phyloP scores from a whole-genome alignment of 2,113 vertebrate genomes.

The Australoheros scitulus region DNA sequence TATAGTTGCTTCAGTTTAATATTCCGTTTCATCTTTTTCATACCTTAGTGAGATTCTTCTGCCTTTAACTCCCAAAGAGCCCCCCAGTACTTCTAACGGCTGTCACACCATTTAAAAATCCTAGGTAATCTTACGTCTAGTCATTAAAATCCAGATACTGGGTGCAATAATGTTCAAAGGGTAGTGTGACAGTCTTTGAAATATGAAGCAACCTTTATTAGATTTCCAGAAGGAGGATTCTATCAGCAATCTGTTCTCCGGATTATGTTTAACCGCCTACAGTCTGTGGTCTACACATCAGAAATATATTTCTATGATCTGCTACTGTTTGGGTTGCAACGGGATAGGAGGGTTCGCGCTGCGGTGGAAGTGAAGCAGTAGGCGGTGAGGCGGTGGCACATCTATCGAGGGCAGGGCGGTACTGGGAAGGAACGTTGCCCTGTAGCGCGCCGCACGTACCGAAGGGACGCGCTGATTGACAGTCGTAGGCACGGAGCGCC shows the following conservation, averaged over 20 bases:
- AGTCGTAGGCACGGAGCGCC: conserved; percentile 62
- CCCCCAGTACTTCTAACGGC: not conserved
- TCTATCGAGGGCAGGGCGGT: conserved; percentile 52
- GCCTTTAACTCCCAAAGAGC: not conserved
- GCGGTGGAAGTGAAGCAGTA: conserved; percentile 28
- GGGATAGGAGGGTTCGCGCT: conserved; percentile 44
- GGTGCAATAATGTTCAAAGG: not conserved
- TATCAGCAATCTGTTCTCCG: not conserved
- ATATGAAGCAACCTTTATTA: conserved; percentile 13
- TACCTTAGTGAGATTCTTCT: not conserved
- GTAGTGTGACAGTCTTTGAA: not conserved
- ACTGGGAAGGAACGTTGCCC: conserved; percentile 33
- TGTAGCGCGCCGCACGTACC: conserved; percentile 55
- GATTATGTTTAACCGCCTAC: not conserved
- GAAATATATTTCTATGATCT: not conserved
- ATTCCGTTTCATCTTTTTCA: conserved; percentile 30
- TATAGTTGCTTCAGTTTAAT: conserved; percentile 10
- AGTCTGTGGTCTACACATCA: not conserved
- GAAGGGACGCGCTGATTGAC: conserved; percentile 61
- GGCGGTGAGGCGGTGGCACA: conserved; percentile 43
- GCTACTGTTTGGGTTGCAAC: conserved; percentile 27
- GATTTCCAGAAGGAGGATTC: not conserved
- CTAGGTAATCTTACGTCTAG: not conserved
- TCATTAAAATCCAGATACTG: conserved; percentile 8
- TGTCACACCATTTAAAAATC: not conserved